phyloP scores from a whole-genome alignment of 2,888 invertebrate genomes.

The Stegana nigrithorax region DNA sequence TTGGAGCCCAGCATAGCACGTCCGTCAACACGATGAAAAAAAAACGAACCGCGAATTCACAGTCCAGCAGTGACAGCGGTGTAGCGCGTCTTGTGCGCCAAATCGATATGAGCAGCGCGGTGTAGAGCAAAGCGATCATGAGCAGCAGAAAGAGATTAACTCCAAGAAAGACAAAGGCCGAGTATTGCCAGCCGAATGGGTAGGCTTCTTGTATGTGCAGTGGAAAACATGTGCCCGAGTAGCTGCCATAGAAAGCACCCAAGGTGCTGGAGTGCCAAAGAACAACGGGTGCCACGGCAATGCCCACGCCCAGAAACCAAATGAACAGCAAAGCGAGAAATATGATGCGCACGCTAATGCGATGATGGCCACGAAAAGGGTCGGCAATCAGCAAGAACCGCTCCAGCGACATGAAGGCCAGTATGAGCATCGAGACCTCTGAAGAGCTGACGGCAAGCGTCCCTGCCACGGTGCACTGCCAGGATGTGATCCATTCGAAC shows the following conservation, averaged over 20 bases:
- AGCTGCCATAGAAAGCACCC: slow-evolving; percentile 76
- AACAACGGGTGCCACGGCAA: slow-evolving; percentile 76
- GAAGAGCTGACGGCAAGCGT: slow-evolving; percentile 76
- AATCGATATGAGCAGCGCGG: slow-evolving; percentile 75
- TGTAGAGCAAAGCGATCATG: slow-evolving; percentile 73
- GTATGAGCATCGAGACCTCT: slow-evolving; percentile 77
- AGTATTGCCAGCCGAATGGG: slow-evolving; percentile 78
- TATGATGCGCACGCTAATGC: slow-evolving; percentile 72
- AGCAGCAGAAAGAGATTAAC: slow-evolving; percentile 73
- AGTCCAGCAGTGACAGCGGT: slow-evolving; percentile 72
- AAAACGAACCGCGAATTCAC: slow-evolving; percentile 75
- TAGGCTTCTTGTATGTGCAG: slow-evolving; percentile 77
- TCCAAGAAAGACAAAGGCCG: slow-evolving; percentile 77
- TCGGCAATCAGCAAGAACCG: slow-evolving; percentile 75
- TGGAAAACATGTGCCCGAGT: slow-evolving; percentile 78
- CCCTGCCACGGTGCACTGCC: slow-evolving; percentile 74
- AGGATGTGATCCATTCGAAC: slow-evolving; percentile 75
- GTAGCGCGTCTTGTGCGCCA: slow-evolving; percentile 74
- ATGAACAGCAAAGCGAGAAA: slow-evolving; percentile 70
- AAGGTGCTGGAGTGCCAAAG: slow-evolving; percentile 73
- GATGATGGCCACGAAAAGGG: slow-evolving; percentile 72
- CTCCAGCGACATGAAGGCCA: slow-evolving; percentile 78
- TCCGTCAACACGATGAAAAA: slow-evolving; percentile 79
- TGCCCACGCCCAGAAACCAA: slow-evolving; percentile 73
- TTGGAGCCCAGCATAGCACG: slow-evolving; percentile 79